These are phyloP conservation scores for Percopsis omiscomaycus DNA, from an alignment of 2,797 vertebrate species.

Conservation along the genomic window DNA sequence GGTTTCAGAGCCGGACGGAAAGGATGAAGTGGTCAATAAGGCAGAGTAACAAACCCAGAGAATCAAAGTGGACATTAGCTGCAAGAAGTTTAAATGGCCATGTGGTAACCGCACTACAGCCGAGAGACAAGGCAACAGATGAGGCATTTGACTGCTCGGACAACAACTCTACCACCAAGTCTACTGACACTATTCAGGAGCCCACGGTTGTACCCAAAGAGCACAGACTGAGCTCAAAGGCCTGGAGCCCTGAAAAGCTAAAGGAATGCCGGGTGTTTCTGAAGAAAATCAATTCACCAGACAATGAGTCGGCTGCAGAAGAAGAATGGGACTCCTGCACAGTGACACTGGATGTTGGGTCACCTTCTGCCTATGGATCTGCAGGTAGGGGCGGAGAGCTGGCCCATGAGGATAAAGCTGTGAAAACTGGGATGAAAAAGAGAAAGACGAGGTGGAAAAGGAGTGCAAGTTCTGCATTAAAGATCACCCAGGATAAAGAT, in stretches of 20 bases:
- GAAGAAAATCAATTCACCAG: conserved; percentile 89
- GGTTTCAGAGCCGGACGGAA: conserved; percentile 64
- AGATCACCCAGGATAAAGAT: conserved; percentile 44
- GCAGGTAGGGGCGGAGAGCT: conserved; percentile 57
- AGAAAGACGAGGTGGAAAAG: conserved; percentile 39
- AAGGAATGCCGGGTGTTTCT: conserved; percentile 96
- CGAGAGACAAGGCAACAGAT: conserved; percentile 39
- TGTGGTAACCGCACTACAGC: conserved; percentile 27
- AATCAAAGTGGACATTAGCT: conserved; percentile 7
- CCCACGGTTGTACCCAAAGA: conserved; percentile 59
- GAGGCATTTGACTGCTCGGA: conserved; percentile 40
- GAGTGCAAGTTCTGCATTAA: conserved; percentile 32
- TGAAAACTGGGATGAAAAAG: conserved; percentile 62
- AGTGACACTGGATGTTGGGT: conserved; percentile 76
- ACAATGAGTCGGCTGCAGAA: conserved; percentile 74
- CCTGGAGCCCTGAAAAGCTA: conserved; percentile 86
- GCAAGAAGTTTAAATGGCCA: conserved; percentile 18
- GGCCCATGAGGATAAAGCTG: conserved; percentile 60
- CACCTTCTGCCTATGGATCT: conserved; percentile 62
- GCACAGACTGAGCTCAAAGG: conserved; percentile 71
- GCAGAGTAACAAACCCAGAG: conserved; percentile 23
- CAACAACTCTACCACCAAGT: conserved; percentile 26
- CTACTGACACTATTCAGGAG: conserved; percentile 66
- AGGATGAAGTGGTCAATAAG: conserved; percentile 50
- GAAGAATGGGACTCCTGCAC: conserved; percentile 77